These are phyloP conservation scores for Eupithecia abbreviata DNA, from an alignment of 2,888 invertebrate species.

Conservation along the genomic window DNA sequence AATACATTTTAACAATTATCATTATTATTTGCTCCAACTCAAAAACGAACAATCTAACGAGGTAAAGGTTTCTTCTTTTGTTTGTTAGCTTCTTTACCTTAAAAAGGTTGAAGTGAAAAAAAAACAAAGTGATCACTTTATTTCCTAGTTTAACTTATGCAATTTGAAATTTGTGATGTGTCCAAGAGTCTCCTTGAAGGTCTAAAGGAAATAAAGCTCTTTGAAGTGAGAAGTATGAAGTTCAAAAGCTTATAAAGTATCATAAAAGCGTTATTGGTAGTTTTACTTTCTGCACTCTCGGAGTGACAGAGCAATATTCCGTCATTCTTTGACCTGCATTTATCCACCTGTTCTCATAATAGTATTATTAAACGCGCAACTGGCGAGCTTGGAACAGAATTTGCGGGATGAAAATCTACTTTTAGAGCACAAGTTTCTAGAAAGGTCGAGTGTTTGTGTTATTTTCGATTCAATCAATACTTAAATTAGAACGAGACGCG, in stretches of 20 bases:
- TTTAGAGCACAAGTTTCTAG: constrained; percentile 29
- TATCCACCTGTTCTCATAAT: neutral
- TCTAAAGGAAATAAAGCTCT: too few species aligned
- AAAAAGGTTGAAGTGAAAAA: too few species aligned
- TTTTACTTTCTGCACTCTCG: neutral
- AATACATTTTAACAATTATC: too few species aligned
- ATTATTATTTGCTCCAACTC: too few species aligned
- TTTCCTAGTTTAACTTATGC: too few species aligned
- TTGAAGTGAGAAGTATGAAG: too few species aligned
- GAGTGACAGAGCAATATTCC: neutral
- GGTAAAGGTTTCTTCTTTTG: too few species aligned
- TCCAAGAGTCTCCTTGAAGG: too few species aligned
- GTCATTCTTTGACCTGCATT: neutral
- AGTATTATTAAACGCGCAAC: neutral
- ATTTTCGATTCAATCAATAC: constrained; percentile 34
- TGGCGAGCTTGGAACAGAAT: neutral
- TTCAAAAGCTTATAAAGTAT: neutral
- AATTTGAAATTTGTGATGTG: too few species aligned
- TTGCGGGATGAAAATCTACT: constrained; percentile 12
- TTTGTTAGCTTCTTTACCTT: too few species aligned
- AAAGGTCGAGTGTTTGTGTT: constrained; percentile 28
- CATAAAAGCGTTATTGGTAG: neutral
- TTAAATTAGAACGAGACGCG: constrained; percentile 29
- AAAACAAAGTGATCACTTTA: too few species aligned
- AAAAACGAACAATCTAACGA: too few species aligned